A percentile compares a stretch with the other conserved stretches of the same genome.
These are phyloP conservation scores for Pollachius pollachius DNA, from an alignment of 2,113 vertebrate species.

Conservation along the genomic window DNA sequence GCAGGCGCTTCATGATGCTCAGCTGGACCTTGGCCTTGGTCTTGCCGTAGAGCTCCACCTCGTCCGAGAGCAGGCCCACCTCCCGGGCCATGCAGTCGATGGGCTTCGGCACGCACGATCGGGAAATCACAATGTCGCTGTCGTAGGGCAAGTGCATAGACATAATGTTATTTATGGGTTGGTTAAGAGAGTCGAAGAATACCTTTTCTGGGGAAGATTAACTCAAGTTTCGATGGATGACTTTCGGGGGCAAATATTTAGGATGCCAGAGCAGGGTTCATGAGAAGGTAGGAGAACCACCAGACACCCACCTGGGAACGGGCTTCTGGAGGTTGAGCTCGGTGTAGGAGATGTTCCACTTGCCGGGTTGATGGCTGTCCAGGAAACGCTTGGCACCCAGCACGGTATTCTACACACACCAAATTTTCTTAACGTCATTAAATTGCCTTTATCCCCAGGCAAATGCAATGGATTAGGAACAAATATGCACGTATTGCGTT, in stretches of 20 bases:
- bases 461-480: too few relatives aligned
- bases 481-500: too few relatives aligned
- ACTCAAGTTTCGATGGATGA: too few relatives aligned
- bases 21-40: constrained; percentile 94
- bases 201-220: neutral
- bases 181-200: neutral
- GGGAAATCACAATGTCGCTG: constrained; percentile 93
- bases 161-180: neutral
- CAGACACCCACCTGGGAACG: constrained; percentile 84
- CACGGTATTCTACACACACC: constrained; percentile 85
- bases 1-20: constrained; percentile 79
- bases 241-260: too few relatives aligned
- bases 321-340: constrained; percentile 79
- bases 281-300: too few relatives aligned
- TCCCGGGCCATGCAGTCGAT: constrained; percentile 82
- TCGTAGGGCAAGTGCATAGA: constrained; percentile 13
- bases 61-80: constrained; percentile 85
- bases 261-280: too few relatives aligned
- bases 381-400: constrained; percentile 88
- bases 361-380: constrained; percentile 79
- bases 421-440: neutral
- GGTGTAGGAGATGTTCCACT: constrained; percentile 86
- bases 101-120: constrained; percentile 83
- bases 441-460: too few relatives aligned
- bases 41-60: constrained; percentile 90